phyloP scores from a whole-genome alignment of 2,113 vertebrate genomes.

The Oophaga pumilio region DNA sequence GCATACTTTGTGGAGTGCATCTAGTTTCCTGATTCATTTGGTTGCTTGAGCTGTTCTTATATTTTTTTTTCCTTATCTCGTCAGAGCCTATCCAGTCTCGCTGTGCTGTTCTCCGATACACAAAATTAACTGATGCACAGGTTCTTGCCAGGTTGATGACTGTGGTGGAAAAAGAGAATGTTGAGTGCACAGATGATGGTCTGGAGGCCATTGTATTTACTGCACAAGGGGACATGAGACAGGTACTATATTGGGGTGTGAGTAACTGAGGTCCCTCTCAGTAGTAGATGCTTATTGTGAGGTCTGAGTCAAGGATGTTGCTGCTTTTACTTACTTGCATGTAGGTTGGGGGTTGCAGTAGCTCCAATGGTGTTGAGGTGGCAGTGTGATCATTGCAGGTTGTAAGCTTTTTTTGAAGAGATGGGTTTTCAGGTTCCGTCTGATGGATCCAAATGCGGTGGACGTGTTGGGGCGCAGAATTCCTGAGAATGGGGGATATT shows the following conservation, averaged over 20 bases:
- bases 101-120: constrained; percentile 93
- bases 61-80: neutral
- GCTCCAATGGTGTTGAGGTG: no score
- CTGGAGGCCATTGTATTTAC: constrained; percentile 97
- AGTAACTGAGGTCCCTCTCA: neutral
- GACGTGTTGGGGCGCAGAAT: no score
- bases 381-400: no score
- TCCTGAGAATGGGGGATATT: no score
- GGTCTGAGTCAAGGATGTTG: no score
- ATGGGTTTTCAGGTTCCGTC: no score
- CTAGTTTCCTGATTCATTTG: neutral
- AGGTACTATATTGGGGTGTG: constrained; percentile 72
- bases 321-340: no score
- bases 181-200: constrained; percentile 85
- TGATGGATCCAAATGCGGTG: no score
- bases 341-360: neutral
- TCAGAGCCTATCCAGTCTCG: constrained; percentile 95
- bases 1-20: neutral
- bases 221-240: constrained; percentile 97
- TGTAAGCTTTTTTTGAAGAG: no score
- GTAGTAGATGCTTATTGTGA: neutral
- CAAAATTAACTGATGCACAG: constrained; percentile 89
- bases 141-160: constrained; percentile 85
- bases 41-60: neutral
- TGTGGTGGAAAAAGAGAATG: constrained; percentile 83